These are phyloP conservation scores for Cyclura pinguis DNA, from an alignment of 2,797 vertebrate species.

Conservation along the genomic window DNA sequence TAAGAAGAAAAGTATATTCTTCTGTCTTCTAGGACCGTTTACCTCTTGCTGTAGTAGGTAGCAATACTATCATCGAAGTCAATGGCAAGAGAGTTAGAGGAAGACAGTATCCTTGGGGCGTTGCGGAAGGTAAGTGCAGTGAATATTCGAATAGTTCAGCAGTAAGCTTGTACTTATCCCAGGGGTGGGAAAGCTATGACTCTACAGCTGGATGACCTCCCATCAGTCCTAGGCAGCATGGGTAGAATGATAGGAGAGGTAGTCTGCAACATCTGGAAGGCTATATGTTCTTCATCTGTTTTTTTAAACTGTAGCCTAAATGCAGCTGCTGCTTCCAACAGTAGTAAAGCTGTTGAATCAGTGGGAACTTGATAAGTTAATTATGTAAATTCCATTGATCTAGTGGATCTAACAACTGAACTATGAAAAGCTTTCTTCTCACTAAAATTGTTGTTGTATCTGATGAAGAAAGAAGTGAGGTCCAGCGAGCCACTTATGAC, in stretches of 20 bases:
- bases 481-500: background rate
- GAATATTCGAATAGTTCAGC: background rate
- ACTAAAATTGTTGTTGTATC: background rate
- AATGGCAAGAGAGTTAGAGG: conserved; percentile 94
- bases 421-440: background rate
- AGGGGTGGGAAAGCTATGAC: background rate
- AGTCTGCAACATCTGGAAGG: too few relatives aligned
- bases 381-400: too few relatives aligned
- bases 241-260: background rate
- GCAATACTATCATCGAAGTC: conserved; percentile 98
- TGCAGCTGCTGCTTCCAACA: too few relatives aligned
- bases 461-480: background rate
- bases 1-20: conserved; percentile 44
- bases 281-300: too few relatives aligned
- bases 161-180: background rate
- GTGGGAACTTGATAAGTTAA: too few relatives aligned
- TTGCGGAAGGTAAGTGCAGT: conserved; percentile 92
- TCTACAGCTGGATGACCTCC: background rate
- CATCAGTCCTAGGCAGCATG: background rate
- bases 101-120: conserved; percentile 97
- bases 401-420: background rate
- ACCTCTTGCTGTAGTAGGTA: conserved; percentile 97
- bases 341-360: too few relatives aligned
- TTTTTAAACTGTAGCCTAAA: too few relatives aligned
- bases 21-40: conserved; percentile 90